Base-by-base conservation (phyloP, 2,113 vertebrate species). In the Nymphicus hollandicus region DNA sequence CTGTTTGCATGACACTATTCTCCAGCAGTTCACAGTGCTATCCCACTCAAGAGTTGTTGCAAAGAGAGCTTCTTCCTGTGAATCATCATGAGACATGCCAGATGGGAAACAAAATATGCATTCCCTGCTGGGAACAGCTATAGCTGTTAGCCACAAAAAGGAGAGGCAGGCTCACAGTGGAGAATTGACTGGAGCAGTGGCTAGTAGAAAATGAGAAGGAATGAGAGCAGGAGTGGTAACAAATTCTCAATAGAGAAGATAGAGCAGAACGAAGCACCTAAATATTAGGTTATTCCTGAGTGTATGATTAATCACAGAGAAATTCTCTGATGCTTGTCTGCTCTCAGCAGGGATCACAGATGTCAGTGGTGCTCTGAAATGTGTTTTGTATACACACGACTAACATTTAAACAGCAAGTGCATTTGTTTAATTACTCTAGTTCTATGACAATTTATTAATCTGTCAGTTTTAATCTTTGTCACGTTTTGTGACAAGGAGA, bases 341-440 rank as follows among this genome's bases (percentile, higher is more conserved):
- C 70, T 85, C 22, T 77, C 66, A 19, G 6, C n/a, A 74, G 41
- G 16, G 11, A 79, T 93, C 60, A 71, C 11, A 49, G 78, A 63
- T 71, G 64, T 90, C 49, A 81, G 18, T 5, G 5, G 13, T 69
- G 25, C 81, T 84, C 82, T 74, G 73, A 90, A 91, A 44, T 91
- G 27, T 63, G 6, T 88, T 89, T 89, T 89, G 53, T 66, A 16
- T 55, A 19, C 15, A 43, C 31, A 23, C 78, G 12, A 23, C 43
- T 95, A 81, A 64, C 20, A 20, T 86, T 91, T 74, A 81, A 81
- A 74, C 19, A 88, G 44, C 66, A 61, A 88, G 16, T 52, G 24
- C 58, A 31, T 89, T 95, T 92, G 28, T 88, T 91, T 92, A 95
- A 88, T 92, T 95, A 72, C 31, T 94, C 18, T 79, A 50, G 28